Evolutionary conservation across 2,888 invertebrate species (phyloP), one percentile per base, ranked within the genome.

Genomic region (Thecophora atra): DNA sequence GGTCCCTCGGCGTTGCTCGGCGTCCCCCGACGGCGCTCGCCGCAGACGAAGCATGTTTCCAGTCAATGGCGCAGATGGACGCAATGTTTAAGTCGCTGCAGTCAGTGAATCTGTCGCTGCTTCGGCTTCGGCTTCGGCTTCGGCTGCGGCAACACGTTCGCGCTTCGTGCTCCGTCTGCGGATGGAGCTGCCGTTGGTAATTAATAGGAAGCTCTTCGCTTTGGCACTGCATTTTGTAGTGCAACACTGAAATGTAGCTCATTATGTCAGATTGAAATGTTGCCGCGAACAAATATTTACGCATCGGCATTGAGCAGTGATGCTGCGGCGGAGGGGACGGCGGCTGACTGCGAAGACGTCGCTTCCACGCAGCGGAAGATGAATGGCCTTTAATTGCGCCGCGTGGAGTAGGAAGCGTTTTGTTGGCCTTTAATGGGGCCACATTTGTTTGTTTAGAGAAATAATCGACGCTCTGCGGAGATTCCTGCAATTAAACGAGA

Each of bases 191-290:
- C 24, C 47, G 63, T 24, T 51, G 71, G 64, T 75, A 72, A 75
- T 75, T 73, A 75, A 75, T 75, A 72, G 73, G 72, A 67, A 71
- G 68, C 70, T 67, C 54, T 58, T 28, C 70, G 71, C 64, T 42
- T 71, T 74, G 71, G 74, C 74, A 75, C 37, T 72, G 37, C 68
- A 70, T 74, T 75, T 76, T 70, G 75, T 73, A 71, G 66, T 74
- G 71, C 70, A 70, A 63, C 67, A 72, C 71, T 54, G 51, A 82
- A 81, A 79, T 82, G 81, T 83, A 79, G 81, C 85, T 85, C 84
- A 85, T 85, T 85, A 85, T 84, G 84, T 84, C 84, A 84, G 84
- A 85, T 85, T 85, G 84, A 85, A 84, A 84, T 84, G 85, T 85
- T 83, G 82, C 78, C 70, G 79, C 76, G 76, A 81, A 81, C 78